Conservation (phyloP, 2,888 invertebrate genomes). For the Tortrix viridana region DNA sequence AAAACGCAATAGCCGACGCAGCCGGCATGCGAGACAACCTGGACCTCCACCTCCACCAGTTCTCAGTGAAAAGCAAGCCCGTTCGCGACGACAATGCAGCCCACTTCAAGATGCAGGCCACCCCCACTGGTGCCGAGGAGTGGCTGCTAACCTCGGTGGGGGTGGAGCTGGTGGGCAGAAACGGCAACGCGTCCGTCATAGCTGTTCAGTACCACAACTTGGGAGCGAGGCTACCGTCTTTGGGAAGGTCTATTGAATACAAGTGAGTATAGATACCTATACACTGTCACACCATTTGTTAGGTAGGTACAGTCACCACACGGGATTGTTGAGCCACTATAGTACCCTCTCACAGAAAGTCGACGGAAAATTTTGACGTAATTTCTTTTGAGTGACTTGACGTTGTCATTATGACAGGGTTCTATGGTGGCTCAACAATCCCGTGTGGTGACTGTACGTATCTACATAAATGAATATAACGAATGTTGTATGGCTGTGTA, state of each 20-base stretch:
- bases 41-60: conserved; percentile 61
- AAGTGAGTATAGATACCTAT: conserved; percentile 76
- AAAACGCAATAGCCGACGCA: conserved; percentile 67
- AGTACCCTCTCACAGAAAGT: too few relatives aligned
- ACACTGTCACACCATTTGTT: not conserved
- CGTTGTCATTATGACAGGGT: too few relatives aligned
- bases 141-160: conserved; percentile 69
- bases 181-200: conserved; percentile 68
- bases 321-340: too few relatives aligned
- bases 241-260: conserved; percentile 84
- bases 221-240: conserved; percentile 84
- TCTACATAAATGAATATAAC: too few relatives aligned
- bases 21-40: conserved; percentile 65
- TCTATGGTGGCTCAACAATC: too few relatives aligned
- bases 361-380: too few relatives aligned
- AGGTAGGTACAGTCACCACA: too few relatives aligned
- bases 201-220: conserved; percentile 86
- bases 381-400: too few relatives aligned
- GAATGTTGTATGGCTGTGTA: too few relatives aligned
- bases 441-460: too few relatives aligned
- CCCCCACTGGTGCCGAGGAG: conserved; percentile 53
- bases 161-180: conserved; percentile 63
- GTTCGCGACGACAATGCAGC: conserved; percentile 64
- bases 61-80: conserved; percentile 62
- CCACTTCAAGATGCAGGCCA: conserved; percentile 62